Evolutionary conservation across 2,888 invertebrate species (phyloP).

Genomic region (Pediacus dermestoides): DNA sequence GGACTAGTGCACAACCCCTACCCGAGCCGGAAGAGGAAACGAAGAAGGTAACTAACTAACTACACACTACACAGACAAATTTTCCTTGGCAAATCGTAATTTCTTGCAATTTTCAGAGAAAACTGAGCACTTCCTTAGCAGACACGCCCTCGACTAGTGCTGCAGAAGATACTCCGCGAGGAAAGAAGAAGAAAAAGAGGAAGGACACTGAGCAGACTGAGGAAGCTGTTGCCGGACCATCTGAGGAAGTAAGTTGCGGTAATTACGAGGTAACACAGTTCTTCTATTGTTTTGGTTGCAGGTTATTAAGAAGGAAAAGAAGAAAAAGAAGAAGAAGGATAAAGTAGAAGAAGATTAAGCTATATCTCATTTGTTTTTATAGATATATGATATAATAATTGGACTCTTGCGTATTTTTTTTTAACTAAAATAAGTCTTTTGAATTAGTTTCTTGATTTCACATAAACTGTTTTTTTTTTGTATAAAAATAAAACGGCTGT

Average conservation of each 20-base stretch:
- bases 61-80: too few relatives aligned
- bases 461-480: too few relatives aligned
- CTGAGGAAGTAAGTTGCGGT: constrained; percentile 4
- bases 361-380: constrained; percentile 6
- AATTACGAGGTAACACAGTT: constrained; percentile 1
- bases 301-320: constrained; percentile 32
- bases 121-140: constrained; percentile 25
- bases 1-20: constrained; percentile 28
- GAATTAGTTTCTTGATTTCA: too few relatives aligned
- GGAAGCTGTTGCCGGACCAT: constrained; percentile 31
- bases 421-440: too few relatives aligned
- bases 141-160: constrained; percentile 35
- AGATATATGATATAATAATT: not conserved
- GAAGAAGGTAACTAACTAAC: too few relatives aligned
- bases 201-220: constrained; percentile 45
- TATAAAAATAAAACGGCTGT: too few relatives aligned
- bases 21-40: constrained; percentile 27
- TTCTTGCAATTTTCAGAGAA: constrained; percentile 21
- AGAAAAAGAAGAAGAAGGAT: constrained; percentile 29
- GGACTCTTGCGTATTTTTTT: too few relatives aligned
- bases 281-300: not conserved
- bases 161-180: constrained; percentile 55
- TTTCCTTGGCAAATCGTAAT: constrained; percentile 29
- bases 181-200: constrained; percentile 64
- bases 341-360: constrained; percentile 13